These are phyloP conservation scores for Leiothrix lutea DNA, from an alignment of 2,113 vertebrate genomes.

Conservation along the genomic window DNA sequence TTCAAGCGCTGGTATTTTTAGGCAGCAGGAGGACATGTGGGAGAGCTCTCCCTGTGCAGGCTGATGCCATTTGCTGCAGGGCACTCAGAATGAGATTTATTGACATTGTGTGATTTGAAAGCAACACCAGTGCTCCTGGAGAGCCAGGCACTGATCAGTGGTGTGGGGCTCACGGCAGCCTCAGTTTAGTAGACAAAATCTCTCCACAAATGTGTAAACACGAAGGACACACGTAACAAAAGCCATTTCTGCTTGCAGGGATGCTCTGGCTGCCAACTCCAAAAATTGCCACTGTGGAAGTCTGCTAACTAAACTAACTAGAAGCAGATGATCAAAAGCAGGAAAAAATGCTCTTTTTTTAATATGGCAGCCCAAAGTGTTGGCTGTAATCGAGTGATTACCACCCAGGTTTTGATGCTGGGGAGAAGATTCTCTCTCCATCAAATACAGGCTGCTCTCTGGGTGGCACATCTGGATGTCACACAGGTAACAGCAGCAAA, in stretches of 20 bases:
- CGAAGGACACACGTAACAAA: neutral
- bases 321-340: neutral
- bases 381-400: neutral
- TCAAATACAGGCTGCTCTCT: neutral
- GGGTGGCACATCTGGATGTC: neutral
- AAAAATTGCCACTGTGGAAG: conserved; percentile 1
- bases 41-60: conserved; percentile 26
- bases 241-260: neutral
- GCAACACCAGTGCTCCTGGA: accelerated
- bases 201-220: neutral
- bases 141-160: neutral
- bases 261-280: neutral
- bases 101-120: neutral
- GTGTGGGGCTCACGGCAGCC: neutral
- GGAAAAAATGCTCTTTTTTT: neutral
- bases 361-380: neutral
- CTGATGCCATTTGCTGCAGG: conserved; percentile 47
- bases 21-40: conserved; percentile 14
- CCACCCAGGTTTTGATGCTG: neutral
- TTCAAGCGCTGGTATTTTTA: conserved; percentile 23
- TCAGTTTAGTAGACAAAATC: neutral
- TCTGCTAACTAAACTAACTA: neutral
- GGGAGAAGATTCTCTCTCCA: neutral
- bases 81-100: conserved; percentile 26
- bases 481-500: neutral